These are phyloP conservation scores for Parus major DNA, from an alignment of 2,113 vertebrate species.

Conservation along the genomic window DNA sequence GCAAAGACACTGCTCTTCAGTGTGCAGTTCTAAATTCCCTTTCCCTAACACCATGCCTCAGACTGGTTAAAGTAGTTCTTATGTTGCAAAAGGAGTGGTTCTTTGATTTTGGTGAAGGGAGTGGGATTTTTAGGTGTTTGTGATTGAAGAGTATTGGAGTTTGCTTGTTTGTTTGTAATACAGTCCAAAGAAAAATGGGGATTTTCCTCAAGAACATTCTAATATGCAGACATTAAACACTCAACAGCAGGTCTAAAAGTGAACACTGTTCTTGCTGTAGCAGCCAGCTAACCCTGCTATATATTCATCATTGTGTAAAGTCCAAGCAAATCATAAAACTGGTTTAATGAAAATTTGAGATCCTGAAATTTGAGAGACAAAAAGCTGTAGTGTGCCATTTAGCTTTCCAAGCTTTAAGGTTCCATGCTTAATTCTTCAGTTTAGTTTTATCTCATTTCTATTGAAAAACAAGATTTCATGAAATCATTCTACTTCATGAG, in stretches of 20 bases:
- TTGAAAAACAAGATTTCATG: neutral
- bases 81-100: neutral
- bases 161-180: neutral
- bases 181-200: neutral
- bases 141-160: neutral
- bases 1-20: neutral
- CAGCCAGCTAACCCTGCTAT: neutral
- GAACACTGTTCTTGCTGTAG: neutral
- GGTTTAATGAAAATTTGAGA: neutral
- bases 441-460: neutral
- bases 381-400: neutral
- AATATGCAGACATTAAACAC: neutral
- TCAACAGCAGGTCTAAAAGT: neutral
- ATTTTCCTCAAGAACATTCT: neutral
- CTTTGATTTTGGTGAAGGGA: neutral
- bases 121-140: neutral
- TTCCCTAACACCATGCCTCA: neutral
- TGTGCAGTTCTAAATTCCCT: neutral
- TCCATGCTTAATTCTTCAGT: neutral
- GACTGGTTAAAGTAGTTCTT: neutral
- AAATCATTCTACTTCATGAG: neutral
- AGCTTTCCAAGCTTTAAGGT: neutral
- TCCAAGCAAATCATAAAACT: neutral
- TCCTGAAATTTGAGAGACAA: neutral
- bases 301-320: neutral